A percentile compares a stretch with the other conserved stretches of the same genome.
Evolutionary conservation across 2,888 invertebrate genomes (phyloP).

Genomic region (Monoplex corrugatus): DNA sequence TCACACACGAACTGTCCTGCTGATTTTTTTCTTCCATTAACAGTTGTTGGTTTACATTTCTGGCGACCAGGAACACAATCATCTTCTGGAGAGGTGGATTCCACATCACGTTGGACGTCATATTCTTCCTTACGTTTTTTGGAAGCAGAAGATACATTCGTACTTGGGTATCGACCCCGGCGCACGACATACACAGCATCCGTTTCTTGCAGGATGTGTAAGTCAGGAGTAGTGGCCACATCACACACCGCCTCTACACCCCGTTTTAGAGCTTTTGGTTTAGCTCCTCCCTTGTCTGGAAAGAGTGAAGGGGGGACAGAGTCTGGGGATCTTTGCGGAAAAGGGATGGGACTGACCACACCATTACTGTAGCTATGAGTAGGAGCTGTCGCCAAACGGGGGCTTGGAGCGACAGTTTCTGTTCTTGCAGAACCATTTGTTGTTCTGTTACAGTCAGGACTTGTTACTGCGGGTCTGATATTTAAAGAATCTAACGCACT

Average conservation of each 20-base stretch:
- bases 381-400: background rate
- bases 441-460: too few relatives aligned
- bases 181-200: conserved; percentile 34
- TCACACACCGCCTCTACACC: background rate
- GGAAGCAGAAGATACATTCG: background rate
- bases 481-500: too few relatives aligned
- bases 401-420: background rate
- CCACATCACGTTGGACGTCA: conserved; percentile 50
- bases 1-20: background rate
- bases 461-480: too few relatives aligned
- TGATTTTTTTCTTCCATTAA: conserved; percentile 2
- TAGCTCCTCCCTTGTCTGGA: conserved; percentile 18
- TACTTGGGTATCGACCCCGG: background rate
- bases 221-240: background rate
- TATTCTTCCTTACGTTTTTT: conserved; percentile 45
- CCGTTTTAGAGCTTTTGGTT: background rate
- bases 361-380: background rate
- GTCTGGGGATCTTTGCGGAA: background rate
- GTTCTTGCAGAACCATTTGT: too few relatives aligned
- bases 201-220: conserved; percentile 11
- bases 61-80: conserved; percentile 51
- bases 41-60: conserved; percentile 48
- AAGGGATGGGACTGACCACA: background rate
- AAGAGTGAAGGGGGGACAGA: background rate
- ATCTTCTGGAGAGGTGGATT: conserved; percentile 50